Evolutionary conservation across 2,888 invertebrate species (phyloP).

Genomic region (Scaptomyza cyrtandrae): DNA sequence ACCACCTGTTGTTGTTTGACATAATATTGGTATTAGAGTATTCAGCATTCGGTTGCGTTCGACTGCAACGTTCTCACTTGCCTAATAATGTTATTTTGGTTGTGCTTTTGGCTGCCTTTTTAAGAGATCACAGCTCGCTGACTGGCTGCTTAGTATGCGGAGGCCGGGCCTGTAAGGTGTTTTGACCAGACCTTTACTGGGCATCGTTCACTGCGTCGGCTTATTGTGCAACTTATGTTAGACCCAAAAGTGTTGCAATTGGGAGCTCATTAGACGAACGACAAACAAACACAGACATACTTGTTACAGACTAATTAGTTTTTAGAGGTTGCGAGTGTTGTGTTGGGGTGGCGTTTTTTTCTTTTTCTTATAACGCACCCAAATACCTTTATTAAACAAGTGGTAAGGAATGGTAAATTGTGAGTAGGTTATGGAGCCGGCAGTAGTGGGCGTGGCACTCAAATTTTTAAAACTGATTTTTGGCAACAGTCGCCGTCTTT

Average conservation of each 20-base stretch:
- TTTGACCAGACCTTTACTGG: slow-evolving; percentile 60
- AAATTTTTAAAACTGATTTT: no score
- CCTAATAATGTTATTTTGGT: slow-evolving; percentile 11
- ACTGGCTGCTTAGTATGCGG: slow-evolving; percentile 72
- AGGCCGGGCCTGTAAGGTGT: slow-evolving; percentile 71
- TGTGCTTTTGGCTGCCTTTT: slow-evolving; percentile 66
- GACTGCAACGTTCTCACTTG: slow-evolving; percentile 22
- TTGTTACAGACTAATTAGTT: slow-evolving; percentile 64
- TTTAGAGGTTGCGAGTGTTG: slow-evolving; percentile 48
- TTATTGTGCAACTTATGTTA: slow-evolving; percentile 60
- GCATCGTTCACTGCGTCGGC: slow-evolving; percentile 51
- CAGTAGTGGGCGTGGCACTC: no score
- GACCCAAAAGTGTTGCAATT: slow-evolving; percentile 67
- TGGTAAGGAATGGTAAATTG: no score
- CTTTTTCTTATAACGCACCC: not conserved
- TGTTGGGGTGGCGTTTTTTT: slow-evolving; percentile 33
- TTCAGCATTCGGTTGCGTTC: not conserved
- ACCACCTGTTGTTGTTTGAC: not conserved
- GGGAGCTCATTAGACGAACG: slow-evolving; percentile 68
- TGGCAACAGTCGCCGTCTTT: no score
- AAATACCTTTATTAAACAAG: no score
- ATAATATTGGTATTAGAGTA: not conserved
- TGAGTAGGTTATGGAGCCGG: no score
- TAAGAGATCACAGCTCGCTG: slow-evolving; percentile 41
- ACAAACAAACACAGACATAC: slow-evolving; percentile 28